Evolutionary conservation across 1,140 invertebrate genomes (phyloP), one percentile per base, ranked within the genome.

Genomic region (Atopsyche davidsoni): DNA sequence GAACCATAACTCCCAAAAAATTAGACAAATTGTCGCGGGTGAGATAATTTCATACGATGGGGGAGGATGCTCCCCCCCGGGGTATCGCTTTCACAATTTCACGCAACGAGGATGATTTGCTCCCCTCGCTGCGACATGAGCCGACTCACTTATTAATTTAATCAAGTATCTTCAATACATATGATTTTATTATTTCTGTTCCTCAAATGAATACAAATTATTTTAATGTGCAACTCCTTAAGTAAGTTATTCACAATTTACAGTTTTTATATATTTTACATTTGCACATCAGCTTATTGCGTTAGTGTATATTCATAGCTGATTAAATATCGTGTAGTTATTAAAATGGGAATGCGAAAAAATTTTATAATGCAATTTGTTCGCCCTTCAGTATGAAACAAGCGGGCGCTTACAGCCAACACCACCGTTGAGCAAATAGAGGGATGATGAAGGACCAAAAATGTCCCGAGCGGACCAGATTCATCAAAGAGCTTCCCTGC

Each of bases 1-100:
- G 19, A 50, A 31, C 40, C 18, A 34, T 50, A 50, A 41, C 40
- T 50, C 47, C 40, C 47, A 50, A 50, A 50, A 50, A 50, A 50
- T 50, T 43, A 50, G 47, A 50, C 47, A 50, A 50, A 50, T 50
- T 50, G 47, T 14, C 40, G 18, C 47, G 31, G 38, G 47, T 50
- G 47, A 43, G 47, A 50, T 50, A 50, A 50, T 50, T 50, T 50
- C 40, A 39, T 50, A 40, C 47, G 47, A n/a, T 11, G 36, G 4
- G 16, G 10, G 13, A 39, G 40, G 40, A 32, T 36, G 39, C 47
- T 25, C 17, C 2, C 45, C 45, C 40, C 39, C 22, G 4, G 10
- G 50, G 46, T 57, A 57, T 57, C 55, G 45, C 55, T 57, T 53
- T 57, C 55, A 41, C 40, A 52, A 57, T 57, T 57, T 57, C 55